Evolutionary conservation across 2,888 invertebrate genomes (phyloP).

Genomic region (Drosophila flavopinicola): DNA sequence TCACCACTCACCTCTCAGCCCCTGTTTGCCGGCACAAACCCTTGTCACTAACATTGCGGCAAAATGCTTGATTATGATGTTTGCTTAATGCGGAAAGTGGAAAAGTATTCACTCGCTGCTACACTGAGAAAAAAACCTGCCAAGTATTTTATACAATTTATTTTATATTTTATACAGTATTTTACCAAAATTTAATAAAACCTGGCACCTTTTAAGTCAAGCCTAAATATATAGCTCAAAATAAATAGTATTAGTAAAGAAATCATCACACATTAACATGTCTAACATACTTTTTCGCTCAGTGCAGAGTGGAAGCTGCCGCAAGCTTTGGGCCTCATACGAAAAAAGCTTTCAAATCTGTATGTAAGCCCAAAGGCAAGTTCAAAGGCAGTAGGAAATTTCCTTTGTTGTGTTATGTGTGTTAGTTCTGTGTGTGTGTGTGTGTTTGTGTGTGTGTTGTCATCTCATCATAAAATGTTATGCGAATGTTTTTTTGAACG

Average conservation of each 20-base stretch:
- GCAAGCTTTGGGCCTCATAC: slow-evolving; percentile 23
- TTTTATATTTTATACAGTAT: no score
- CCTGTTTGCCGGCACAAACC: slow-evolving; percentile 4
- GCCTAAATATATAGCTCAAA: no score
- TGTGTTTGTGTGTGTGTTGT: slow-evolving; percentile 33
- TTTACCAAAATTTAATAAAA: no score
- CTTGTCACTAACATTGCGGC: slow-evolving; percentile 49
- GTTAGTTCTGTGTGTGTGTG: slow-evolving; percentile 33
- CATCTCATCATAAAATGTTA: slow-evolving; percentile 62
- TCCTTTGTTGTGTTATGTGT: slow-evolving; percentile 52
- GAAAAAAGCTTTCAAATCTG: slow-evolving; percentile 38
- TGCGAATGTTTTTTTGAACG: slow-evolving; percentile 48
- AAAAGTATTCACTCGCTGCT: slow-evolving; percentile 44
- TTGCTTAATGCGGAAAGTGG: slow-evolving; percentile 57
- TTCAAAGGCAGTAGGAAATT: slow-evolving; percentile 62
- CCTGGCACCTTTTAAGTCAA: no score
- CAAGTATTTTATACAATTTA: no score
- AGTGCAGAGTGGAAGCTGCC: slow-evolving; percentile 45
- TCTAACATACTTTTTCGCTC: not conserved
- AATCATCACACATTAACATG: not conserved
- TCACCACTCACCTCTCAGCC: slow-evolving; percentile 11
- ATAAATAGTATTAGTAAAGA: no score
- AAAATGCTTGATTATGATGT: slow-evolving; percentile 73
- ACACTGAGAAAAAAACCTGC: slow-evolving; percentile 47
- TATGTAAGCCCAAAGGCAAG: slow-evolving; percentile 41